Evolutionary conservation across 2,113 vertebrate species (phyloP).

Genomic region (Columba janthina): DNA sequence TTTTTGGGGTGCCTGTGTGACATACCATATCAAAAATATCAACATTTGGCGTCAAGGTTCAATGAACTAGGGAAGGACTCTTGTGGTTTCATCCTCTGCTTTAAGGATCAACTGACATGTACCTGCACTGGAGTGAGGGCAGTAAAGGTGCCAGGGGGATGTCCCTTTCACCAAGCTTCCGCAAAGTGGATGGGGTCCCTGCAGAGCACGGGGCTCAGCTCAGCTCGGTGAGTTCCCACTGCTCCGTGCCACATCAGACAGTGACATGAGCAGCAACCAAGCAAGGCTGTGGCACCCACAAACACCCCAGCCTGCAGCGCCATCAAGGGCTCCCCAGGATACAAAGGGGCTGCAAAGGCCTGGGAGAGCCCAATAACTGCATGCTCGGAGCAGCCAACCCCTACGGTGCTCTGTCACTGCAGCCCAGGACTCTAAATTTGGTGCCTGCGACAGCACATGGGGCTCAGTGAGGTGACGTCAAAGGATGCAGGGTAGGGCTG

Average conservation of each 20-base stretch:
- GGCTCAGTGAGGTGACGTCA: background rate
- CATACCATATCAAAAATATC: background rate
- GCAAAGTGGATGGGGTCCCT: background rate
- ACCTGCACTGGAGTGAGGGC: background rate
- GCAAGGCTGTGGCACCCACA: background rate
- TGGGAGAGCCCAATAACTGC: background rate
- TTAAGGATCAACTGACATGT: background rate
- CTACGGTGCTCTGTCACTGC: background rate
- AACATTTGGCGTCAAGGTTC: background rate
- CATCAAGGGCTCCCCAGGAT: background rate
- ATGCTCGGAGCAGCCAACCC: background rate
- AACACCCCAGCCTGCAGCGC: background rate
- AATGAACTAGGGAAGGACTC: background rate
- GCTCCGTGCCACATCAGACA: background rate
- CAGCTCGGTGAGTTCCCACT: background rate
- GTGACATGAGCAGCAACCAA: rapidly evolving
- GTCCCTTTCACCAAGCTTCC: background rate
- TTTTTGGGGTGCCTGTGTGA: too few relatives aligned
- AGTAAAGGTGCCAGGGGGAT: background rate
- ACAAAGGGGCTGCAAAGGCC: background rate
- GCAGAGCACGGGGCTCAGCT: background rate
- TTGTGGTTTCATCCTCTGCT: background rate
- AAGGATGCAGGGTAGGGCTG: rapidly evolving
- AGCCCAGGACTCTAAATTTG: background rate
- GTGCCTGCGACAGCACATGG: rapidly evolving